Evolutionary conservation across 2,888 invertebrate species (phyloP).

Genomic region (Digitonthophagus gazella): DNA sequence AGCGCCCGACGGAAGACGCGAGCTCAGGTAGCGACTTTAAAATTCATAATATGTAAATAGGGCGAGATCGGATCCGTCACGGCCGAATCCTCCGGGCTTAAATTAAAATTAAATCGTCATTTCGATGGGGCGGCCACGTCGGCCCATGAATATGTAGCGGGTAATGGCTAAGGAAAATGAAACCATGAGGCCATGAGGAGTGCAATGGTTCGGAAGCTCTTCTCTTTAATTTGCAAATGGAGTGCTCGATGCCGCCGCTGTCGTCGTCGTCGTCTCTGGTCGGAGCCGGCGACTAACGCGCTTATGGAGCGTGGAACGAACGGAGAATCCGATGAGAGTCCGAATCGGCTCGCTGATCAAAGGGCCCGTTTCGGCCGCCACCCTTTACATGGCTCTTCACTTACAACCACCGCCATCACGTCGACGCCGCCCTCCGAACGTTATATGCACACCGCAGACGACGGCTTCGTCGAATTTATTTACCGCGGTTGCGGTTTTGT

Average conservation of each 20-base stretch:
- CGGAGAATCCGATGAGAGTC: conserved; percentile 30
- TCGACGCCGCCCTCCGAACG: background rate
- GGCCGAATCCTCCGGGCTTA: conserved; percentile 24
- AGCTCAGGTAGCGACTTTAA: conserved; percentile 14
- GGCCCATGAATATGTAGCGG: conserved; percentile 41
- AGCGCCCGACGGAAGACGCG: background rate
- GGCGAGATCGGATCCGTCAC: conserved; percentile 30
- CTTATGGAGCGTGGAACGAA: conserved; percentile 38
- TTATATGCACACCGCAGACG: background rate
- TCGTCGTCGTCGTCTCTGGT: background rate
- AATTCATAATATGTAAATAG: conserved; percentile 32
- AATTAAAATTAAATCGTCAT: conserved; percentile 32
- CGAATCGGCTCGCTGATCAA: conserved; percentile 42
- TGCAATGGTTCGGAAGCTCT: conserved; percentile 48
- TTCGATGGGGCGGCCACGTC: conserved; percentile 25
- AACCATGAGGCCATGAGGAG: conserved; percentile 43
- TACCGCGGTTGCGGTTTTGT: background rate
- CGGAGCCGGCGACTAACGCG: conserved; percentile 35
- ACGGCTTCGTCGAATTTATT: background rate
- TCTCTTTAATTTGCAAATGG: conserved; percentile 51
- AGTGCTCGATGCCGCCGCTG: conserved; percentile 39
- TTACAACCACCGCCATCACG: conserved; percentile 13
- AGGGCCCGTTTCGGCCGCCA: conserved; percentile 30
- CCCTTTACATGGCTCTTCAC: conserved; percentile 27
- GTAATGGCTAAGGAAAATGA: conserved; percentile 40